These are phyloP conservation scores for Denticeps clupeoides DNA, from an alignment of 2,797 vertebrate species.

Conservation along the genomic window DNA sequence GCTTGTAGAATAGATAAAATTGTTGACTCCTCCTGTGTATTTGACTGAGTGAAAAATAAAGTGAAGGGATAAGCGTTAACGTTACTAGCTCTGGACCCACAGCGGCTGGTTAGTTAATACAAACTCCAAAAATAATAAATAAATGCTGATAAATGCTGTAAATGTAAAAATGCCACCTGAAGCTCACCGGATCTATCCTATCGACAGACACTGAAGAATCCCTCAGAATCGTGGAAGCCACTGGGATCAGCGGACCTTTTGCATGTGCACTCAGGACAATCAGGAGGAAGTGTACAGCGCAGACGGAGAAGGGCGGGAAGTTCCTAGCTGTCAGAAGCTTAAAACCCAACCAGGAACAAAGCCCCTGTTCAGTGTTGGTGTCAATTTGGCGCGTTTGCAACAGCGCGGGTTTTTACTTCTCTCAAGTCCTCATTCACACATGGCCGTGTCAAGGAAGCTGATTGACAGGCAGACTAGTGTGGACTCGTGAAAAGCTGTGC, in stretches of 20 bases:
- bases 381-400: slow-evolving; percentile 32
- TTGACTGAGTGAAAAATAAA: too few species aligned
- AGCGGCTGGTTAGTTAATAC: too few species aligned
- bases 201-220: slow-evolving; percentile 62
- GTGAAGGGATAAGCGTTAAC: too few species aligned
- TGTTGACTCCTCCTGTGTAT: too few species aligned
- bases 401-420: slow-evolving; percentile 16
- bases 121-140: too few species aligned
- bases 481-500: too few species aligned
- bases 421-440: slow-evolving; percentile 1
- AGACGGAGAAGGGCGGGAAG: slow-evolving; percentile 31
- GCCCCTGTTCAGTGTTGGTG: slow-evolving; percentile 39
- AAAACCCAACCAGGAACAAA: slow-evolving; percentile 54
- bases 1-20: too few species aligned
- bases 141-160: too few species aligned
- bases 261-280: slow-evolving; percentile 66
- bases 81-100: too few species aligned
- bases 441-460: too few species aligned
- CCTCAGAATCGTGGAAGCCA: slow-evolving; percentile 70
- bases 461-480: too few species aligned
- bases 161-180: slow-evolving; percentile 63
- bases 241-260: slow-evolving; percentile 82
- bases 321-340: slow-evolving; percentile 62
- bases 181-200: slow-evolving; percentile 74
- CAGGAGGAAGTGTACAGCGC: background rate